Percentiles rank a stretch among this genome's conserved stretches.
Conservation (phyloP, 2,113 vertebrate species). For the Erythrolamprus reginae region DNA sequence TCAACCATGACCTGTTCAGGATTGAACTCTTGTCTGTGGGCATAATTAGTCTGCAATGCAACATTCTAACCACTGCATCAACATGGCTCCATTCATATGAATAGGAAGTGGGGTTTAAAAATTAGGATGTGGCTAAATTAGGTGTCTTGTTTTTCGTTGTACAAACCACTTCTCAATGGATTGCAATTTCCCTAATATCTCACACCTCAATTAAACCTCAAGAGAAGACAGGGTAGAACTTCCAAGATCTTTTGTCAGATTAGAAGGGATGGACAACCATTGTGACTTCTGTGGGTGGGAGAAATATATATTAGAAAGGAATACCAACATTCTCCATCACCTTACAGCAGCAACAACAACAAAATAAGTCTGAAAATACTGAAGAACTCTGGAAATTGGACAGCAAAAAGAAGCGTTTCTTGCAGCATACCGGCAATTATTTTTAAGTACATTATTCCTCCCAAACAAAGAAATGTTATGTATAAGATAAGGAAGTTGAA, state of each 20-base stretch:
- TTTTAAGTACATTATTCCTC: background rate
- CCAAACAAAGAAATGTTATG: background rate
- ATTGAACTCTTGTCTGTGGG: background rate
- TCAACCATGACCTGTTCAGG: background rate
- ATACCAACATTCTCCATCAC: background rate
- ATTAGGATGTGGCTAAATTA: background rate
- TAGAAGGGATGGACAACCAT: background rate
- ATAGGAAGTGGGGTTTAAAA: background rate
- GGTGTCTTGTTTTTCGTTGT: background rate
- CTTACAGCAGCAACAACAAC: background rate
- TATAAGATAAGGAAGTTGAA: background rate
- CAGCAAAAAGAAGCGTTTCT: background rate
- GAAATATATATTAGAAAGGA: background rate
- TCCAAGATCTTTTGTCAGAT: background rate
- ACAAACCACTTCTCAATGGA: background rate
- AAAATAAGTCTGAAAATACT: background rate
- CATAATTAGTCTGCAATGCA: background rate
- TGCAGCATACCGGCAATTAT: background rate
- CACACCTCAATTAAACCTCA: background rate
- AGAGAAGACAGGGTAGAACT: background rate
- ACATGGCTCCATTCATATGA: background rate
- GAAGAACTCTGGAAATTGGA: background rate
- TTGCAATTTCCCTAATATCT: background rate
- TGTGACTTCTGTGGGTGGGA: background rate
- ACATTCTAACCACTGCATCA: background rate